Percentiles rank a stretch among this genome's conserved stretches.
Conservation (phyloP, 2,888 invertebrate species). For the Carpatolechia fugitivella region DNA sequence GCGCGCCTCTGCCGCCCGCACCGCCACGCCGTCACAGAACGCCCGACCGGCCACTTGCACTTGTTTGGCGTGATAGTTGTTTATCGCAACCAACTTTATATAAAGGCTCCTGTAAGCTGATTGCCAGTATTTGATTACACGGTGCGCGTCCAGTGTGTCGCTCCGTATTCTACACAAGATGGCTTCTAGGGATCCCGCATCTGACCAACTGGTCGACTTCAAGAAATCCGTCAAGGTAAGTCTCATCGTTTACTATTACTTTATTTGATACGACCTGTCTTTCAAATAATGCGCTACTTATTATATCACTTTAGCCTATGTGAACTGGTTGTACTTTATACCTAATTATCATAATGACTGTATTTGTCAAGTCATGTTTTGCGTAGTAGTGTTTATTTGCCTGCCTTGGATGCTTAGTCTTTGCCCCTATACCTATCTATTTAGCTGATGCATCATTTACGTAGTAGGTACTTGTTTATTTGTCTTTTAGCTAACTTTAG, state of each 20-base stretch:
- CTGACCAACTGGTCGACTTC: slow-evolving; percentile 82
- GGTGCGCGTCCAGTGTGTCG: slow-evolving; percentile 20
- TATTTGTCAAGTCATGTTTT: slow-evolving; percentile 10
- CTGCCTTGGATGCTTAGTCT: background rate
- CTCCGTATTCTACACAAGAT: slow-evolving; percentile 13
- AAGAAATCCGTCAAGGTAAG: slow-evolving; percentile 81
- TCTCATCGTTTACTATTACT: slow-evolving; percentile 13
- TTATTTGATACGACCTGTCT: background rate
- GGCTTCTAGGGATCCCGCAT: slow-evolving; percentile 78
- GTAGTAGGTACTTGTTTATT: too few relatives aligned
- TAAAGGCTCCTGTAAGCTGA: slow-evolving; percentile 9
- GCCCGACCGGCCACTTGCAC: background rate
- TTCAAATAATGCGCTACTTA: background rate
- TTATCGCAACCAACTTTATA: slow-evolving; percentile 16
- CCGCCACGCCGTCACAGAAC: too few relatives aligned
- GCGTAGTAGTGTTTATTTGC: background rate
- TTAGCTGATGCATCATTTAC: too few relatives aligned
- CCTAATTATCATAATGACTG: background rate
- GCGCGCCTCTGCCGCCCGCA: background rate
- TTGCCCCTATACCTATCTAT: too few relatives aligned
- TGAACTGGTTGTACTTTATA: background rate
- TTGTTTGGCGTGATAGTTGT: slow-evolving; percentile 18
- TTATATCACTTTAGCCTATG: background rate
- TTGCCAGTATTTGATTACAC: slow-evolving; percentile 14
- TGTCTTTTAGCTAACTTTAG: too few relatives aligned